Evolutionary conservation across 2,888 invertebrate species (phyloP).

Genomic region (Griposia aprilina): DNA sequence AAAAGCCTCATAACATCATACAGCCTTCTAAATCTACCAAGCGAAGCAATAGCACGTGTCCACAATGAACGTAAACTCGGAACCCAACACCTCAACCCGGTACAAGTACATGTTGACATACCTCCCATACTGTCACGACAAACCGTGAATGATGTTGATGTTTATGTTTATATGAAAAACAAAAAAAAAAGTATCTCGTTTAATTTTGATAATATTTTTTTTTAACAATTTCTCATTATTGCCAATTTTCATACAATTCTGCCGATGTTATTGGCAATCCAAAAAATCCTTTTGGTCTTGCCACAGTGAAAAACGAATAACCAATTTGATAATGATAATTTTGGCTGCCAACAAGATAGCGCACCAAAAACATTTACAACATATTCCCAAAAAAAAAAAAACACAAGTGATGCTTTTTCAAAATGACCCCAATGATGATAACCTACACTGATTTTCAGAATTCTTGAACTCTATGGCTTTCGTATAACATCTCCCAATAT

Average conservation of each 20-base stretch:
- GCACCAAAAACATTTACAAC: constrained; percentile 25
- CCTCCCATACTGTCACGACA: constrained; percentile 81
- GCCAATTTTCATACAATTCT: constrained; percentile 14
- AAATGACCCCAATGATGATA: constrained; percentile 25
- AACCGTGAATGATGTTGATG: constrained; percentile 75
- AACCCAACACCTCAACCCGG: constrained; percentile 71
- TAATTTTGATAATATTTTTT: constrained; percentile 43
- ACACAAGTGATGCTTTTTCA: not conserved
- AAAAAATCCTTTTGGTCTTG: not conserved
- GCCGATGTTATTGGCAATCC: not conserved
- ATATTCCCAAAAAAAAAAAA: constrained; percentile 24
- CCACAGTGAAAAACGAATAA: constrained; percentile 3
- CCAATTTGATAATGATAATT: not conserved
- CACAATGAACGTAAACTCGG: constrained; percentile 62
- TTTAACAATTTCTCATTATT: constrained; percentile 8
- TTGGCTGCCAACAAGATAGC: constrained; percentile 20
- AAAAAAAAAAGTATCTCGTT: constrained; percentile 69
- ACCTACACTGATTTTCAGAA: not conserved
- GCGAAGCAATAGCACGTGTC: constrained; percentile 64
- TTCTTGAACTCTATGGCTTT: not conserved
- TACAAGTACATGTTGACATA: constrained; percentile 76
- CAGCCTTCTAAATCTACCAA: constrained; percentile 54
- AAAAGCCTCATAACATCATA: constrained; percentile 13
- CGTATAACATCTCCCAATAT: not conserved
- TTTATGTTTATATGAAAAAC: constrained; percentile 81